Percentiles rank a stretch among this genome's conserved stretches.
Conservation (phyloP, 2,113 vertebrate species). For the Cyprinodon brontotheroides region DNA sequence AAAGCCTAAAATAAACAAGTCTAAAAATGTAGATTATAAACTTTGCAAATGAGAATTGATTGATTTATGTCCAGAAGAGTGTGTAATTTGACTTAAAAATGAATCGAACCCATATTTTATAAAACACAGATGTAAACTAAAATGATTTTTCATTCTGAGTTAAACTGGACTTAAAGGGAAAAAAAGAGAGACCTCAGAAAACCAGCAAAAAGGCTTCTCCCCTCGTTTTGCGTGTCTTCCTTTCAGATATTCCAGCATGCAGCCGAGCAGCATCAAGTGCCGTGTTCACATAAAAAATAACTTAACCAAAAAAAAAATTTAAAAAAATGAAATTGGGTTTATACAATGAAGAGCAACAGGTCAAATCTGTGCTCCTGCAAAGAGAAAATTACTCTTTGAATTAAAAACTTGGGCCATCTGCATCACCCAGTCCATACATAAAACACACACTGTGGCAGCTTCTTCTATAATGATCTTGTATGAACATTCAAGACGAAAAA, state of each 20-base stretch:
- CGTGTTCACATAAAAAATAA: slow-evolving; percentile 71
- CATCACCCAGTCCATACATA: slow-evolving; percentile 55
- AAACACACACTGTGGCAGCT: slow-evolving; percentile 44
- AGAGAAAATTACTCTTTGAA: slow-evolving; percentile 51
- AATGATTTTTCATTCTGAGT: slow-evolving; percentile 67
- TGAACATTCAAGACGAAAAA: slow-evolving; percentile 81
- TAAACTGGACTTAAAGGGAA: slow-evolving; percentile 27
- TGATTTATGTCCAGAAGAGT: not conserved
- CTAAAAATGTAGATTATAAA: not conserved
- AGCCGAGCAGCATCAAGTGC: slow-evolving; percentile 80
- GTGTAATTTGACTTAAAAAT: not conserved
- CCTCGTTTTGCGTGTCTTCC: slow-evolving; percentile 70
- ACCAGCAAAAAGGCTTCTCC: slow-evolving; percentile 70
- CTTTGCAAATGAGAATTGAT: not conserved
- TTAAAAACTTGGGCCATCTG: slow-evolving; percentile 64
- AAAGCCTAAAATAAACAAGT: not conserved
- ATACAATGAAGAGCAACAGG: slow-evolving; percentile 63
- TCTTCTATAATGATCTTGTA: slow-evolving; percentile 60
- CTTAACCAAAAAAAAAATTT: slow-evolving; percentile 46
- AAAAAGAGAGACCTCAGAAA: slow-evolving; percentile 56
- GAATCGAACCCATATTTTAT: slow-evolving; percentile 52
- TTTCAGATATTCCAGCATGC: slow-evolving; percentile 83
- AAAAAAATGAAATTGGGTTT: slow-evolving; percentile 37
- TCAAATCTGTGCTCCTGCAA: slow-evolving; percentile 51
- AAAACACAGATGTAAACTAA: slow-evolving; percentile 55